phyloP scores from a whole-genome alignment of 2,888 invertebrate species.

The Limnephilus rhombicus region DNA sequence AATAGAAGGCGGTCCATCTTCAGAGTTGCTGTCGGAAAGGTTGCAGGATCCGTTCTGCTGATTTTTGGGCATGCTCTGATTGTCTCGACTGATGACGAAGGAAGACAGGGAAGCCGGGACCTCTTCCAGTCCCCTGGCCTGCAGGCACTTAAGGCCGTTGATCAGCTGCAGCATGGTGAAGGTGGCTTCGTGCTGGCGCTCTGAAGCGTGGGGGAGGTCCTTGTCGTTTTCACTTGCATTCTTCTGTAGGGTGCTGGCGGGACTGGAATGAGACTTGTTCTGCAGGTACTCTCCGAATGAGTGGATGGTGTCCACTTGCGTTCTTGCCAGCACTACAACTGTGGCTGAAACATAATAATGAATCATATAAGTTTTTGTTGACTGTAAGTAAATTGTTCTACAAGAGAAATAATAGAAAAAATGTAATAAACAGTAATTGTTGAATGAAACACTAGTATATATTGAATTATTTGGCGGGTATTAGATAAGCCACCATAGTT shows the following conservation, averaged over 20 bases:
- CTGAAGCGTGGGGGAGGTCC: constrained; percentile 74
- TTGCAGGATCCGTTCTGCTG: constrained; percentile 62
- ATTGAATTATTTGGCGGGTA: too few species aligned
- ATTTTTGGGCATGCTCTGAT: constrained; percentile 68
- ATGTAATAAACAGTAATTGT: too few species aligned
- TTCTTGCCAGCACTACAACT: constrained; percentile 85
- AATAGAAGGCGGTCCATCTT: constrained; percentile 74
- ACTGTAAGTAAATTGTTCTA: too few species aligned
- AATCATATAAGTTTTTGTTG: not conserved
- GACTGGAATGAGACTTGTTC: constrained; percentile 74
- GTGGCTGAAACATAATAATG: constrained; percentile 79
- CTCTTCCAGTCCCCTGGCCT: constrained; percentile 90
- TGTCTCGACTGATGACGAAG: constrained; percentile 84
- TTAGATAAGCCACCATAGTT: too few species aligned
- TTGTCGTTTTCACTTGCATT: constrained; percentile 71
- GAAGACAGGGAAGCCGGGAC: constrained; percentile 84
- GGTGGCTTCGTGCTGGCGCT: constrained; percentile 82
- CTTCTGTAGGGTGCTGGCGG: constrained; percentile 71
- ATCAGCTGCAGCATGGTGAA: constrained; percentile 90
- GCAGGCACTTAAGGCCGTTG: constrained; percentile 88
- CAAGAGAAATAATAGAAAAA: too few species aligned
- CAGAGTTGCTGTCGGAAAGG: constrained; percentile 71
- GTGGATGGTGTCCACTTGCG: constrained; percentile 86
- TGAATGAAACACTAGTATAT: too few species aligned
- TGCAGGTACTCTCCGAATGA: constrained; percentile 82